Percentiles rank a stretch among this genome's conserved stretches.
Evolutionary conservation across 1,140 invertebrate genomes (phyloP).

Genomic region (Drosophila guanche): DNA sequence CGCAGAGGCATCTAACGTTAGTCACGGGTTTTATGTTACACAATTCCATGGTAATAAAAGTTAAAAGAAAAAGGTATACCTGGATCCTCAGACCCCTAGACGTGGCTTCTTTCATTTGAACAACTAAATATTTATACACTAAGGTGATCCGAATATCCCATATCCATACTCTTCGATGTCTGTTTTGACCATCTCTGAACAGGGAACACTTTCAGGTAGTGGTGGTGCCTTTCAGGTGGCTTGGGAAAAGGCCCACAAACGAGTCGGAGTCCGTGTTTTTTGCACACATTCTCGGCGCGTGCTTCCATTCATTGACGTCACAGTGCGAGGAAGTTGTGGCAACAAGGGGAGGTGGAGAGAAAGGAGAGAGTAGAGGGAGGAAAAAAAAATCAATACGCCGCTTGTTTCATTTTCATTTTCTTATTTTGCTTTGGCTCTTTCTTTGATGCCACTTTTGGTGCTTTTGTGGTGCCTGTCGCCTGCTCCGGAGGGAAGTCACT

Average conservation of each 20-base stretch:
- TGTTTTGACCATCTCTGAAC: too few relatives aligned
- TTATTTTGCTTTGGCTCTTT: conserved; percentile 25
- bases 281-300: conserved; percentile 26
- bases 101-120: too few relatives aligned
- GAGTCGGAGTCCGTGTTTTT: too few relatives aligned
- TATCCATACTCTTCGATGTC: too few relatives aligned
- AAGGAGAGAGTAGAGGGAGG: conserved; percentile 2
- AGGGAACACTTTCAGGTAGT: too few relatives aligned
- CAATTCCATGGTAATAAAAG: too few relatives aligned
- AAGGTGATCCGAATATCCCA: too few relatives aligned
- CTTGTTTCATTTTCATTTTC: conserved; percentile 54
- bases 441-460: conserved; percentile 28
- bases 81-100: too few relatives aligned
- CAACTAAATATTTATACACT: too few relatives aligned
- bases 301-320: conserved; percentile 61
- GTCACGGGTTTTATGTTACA: too few relatives aligned
- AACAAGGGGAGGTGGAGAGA: conserved; percentile 6
- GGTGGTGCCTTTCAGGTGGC: conserved; percentile 19
- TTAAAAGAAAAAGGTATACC: too few relatives aligned
- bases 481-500: conserved; percentile 60
- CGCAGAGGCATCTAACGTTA: too few relatives aligned
- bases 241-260: neutral
- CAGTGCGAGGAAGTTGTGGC: conserved; percentile 52
- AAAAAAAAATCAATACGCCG: conserved; percentile 67
- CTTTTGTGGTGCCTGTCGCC: conserved; percentile 11